Conservation (phyloP, 2,888 invertebrate species). For the Eulithis testata region DNA sequence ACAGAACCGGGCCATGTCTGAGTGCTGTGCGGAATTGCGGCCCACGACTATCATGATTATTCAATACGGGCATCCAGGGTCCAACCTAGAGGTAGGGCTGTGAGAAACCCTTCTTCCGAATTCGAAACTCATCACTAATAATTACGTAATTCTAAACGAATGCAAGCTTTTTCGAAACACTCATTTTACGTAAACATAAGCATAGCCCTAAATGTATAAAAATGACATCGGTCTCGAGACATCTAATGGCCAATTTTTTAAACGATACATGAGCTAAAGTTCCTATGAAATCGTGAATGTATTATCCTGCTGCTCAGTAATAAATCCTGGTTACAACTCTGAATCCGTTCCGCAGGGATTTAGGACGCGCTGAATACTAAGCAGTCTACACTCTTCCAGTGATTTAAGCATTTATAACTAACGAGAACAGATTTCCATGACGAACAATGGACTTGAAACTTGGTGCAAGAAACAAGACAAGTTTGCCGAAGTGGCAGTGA, state of each 20-base stretch:
- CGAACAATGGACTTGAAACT: constrained; percentile 24
- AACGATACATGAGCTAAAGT: neutral
- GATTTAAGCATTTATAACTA: constrained; percentile 33
- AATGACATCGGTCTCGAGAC: no score
- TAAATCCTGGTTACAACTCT: constrained; percentile 16
- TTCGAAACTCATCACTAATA: no score
- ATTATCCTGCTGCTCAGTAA: neutral
- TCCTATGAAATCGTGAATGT: neutral
- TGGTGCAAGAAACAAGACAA: constrained; percentile 20
- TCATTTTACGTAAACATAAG: no score
- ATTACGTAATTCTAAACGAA: no score
- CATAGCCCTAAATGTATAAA: no score
- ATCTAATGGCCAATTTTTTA: neutral
- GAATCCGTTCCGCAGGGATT: constrained; percentile 58
- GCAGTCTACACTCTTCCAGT: constrained; percentile 58
- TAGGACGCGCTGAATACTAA: constrained; percentile 72
- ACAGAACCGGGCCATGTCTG: constrained; percentile 50
- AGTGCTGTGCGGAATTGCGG: constrained; percentile 56
- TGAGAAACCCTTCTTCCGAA: neutral
- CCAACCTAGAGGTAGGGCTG: constrained; percentile 4
- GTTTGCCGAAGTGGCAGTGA: constrained; percentile 20
- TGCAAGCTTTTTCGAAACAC: no score
- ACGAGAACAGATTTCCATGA: constrained; percentile 28
- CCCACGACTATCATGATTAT: constrained; percentile 78
- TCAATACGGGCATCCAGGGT: constrained; percentile 61